Base-by-base conservation (phyloP, 1,140 invertebrate species). In the Lithobius niger region DNA sequence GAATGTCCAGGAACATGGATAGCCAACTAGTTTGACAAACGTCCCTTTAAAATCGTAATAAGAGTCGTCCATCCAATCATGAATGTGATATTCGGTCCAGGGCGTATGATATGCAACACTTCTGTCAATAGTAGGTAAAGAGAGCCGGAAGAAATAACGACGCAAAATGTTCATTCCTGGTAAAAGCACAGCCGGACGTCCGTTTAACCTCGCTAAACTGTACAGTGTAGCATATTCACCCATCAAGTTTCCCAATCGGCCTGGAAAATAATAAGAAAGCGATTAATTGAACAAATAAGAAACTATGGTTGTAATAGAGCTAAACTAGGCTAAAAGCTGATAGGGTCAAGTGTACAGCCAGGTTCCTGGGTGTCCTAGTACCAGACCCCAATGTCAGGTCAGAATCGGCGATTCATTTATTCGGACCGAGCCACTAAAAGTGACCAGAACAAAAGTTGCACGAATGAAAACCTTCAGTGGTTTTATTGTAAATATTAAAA, bases 181-280 rank as follows among this genome's bases (percentile, higher is more conserved):
- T 24, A 77, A 77, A 54, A 80, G 69, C 52, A 74, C 78, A 0
- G 78, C 73, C 58, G 78, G 76, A 2, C 80, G 64, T 2, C 77
- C 75, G 13, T 78, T 80, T 44, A 75, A 65, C 54, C 75, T 52
- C 60, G 64, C 75, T 61, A 69, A 65, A 0, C 78, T 79, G 75
- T 76, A 80, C 2, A 80, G 74, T 0, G 77, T 76, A 0, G 76
- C 78, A 57, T 80, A 81, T 56, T 79, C 77, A 74, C 77, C 80
- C 64, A 81, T 81, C 61, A 78, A 77, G 64, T 81, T 81, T 42
- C 79, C 82, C 51, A 82, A 60, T 52, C 78, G 65, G 24, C 78
- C 78, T 57, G 76, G 76, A 66, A 77, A 73, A 67, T 67, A 36
- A 10, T 10, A 36, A 36, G n/a, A 10, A 36, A 36, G n/a, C n/a